Conservation (phyloP, 1,140 invertebrate species). For the Panagrolaimus sp. region DNA sequence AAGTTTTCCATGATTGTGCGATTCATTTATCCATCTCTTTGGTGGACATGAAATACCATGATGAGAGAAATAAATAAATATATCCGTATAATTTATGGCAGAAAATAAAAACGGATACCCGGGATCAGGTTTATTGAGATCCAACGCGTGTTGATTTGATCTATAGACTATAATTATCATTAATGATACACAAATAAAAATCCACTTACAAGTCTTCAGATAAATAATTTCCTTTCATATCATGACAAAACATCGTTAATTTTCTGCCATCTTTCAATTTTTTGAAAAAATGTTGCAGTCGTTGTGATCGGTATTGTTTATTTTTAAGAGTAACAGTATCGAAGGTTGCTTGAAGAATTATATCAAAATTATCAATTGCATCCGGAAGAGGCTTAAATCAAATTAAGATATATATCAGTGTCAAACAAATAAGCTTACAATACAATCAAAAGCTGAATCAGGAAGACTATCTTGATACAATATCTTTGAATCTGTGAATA, state of each 20-base stretch:
- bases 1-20: constrained; percentile 11
- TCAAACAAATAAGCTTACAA: no score
- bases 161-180: neutral
- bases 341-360: no score
- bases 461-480: no score
- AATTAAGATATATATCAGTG: no score
- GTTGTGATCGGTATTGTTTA: no score
- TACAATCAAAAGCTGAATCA: no score
- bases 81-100: neutral
- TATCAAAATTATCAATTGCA: no score
- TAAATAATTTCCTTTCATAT: neutral
- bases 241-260: constrained; percentile 1
- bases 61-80: constrained; percentile 7
- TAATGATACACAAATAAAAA: neutral
- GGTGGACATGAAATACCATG: neutral
- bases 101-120: neutral
- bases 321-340: no score
- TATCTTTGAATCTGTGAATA: no score
- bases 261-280: no score
- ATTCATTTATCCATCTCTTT: neutral
- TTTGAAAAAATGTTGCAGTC: no score
- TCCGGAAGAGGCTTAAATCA: no score
- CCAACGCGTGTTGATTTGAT: neutral
- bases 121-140: neutral
- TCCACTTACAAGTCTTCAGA: neutral